Evolutionary conservation across 2,797 vertebrate species (phyloP), one percentile per base, ranked within the genome.

Genomic region (Scyliorhinus canicula): DNA sequence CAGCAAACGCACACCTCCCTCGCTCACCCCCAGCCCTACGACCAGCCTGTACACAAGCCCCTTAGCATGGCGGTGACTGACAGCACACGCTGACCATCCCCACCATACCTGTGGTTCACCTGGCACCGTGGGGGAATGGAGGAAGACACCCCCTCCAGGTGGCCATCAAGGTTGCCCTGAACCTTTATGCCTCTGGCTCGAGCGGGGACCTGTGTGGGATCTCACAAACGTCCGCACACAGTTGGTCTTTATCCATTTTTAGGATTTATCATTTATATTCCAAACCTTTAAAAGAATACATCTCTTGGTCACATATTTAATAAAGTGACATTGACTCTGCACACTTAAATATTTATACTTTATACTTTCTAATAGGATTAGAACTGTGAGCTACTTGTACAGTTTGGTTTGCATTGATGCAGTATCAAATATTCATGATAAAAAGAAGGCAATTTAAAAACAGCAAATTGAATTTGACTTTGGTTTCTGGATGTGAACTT

Each of bases 391-490:
- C 47, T 71, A 14, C 47, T 71, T 93, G 47, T 71, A 28, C 28
- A 47, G 47, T 50, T 55, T 94, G 65, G 16, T 50, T 52, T 94
- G 93, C 93, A 94, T 35, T 94, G 67, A 21, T 74, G 44, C 12
- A 52, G 9, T 31, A 94, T 35, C 47, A 74, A 50, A 55, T 94
- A 94, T 74, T 94, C n/a, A 74, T 35, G 47, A 35, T 71, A 44
- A 94, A 74, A 52, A 19, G 16, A 94, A 94, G 31, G 44, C 93
- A 94, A 94, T 74, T 74, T 74, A 44, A 16, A 90, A 55, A 52
- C 1, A 94, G 67, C 67, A 71, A 94, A 74, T n/a, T 35, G 63
- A 71, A 94, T 50, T 7, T 94, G 93, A 93, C 67, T 93, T 52
- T 14, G 52, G 67, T 94, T 69, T 74, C 67, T 55, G 60, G 26